Conservation (phyloP, 1,140 invertebrate genomes). For the Habropoda laboriosa region DNA sequence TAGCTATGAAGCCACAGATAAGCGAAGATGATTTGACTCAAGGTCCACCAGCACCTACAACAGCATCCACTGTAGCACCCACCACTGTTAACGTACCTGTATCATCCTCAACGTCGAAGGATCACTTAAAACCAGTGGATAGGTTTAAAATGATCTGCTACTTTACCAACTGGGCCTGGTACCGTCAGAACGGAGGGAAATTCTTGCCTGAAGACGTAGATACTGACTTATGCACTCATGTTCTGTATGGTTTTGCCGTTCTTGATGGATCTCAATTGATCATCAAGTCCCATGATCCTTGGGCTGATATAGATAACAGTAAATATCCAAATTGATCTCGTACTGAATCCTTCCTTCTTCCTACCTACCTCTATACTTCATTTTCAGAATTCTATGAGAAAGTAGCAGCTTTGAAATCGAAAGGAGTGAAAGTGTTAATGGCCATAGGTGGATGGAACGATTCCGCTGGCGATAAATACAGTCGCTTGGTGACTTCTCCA, state of each 20-base stretch:
- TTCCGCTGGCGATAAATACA: slow-evolving; percentile 85
- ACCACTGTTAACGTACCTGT: not conserved
- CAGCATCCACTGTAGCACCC: slow-evolving; percentile 57
- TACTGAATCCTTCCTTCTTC: not conserved
- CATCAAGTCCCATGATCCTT: slow-evolving; percentile 84
- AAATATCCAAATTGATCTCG: slow-evolving; percentile 42
- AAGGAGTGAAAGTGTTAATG: slow-evolving; percentile 84
- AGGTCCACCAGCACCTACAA: slow-evolving; percentile 27
- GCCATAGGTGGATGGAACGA: slow-evolving; percentile 87
- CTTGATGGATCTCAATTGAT: slow-evolving; percentile 81
- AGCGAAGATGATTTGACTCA: not conserved
- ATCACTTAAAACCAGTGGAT: slow-evolving; percentile 44
- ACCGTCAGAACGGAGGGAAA: slow-evolving; percentile 83
- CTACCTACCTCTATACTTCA: not conserved
- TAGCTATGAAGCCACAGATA: slow-evolving; percentile 9
- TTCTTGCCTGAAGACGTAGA: slow-evolving; percentile 85
- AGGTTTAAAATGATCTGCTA: slow-evolving; percentile 85
- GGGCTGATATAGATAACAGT: slow-evolving; percentile 86
- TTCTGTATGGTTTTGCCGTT: slow-evolving; percentile 87
- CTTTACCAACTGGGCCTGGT: slow-evolving; percentile 86
- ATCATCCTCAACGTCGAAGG: slow-evolving; percentile 3
- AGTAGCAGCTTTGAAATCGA: slow-evolving; percentile 81
- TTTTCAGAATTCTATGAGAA: slow-evolving; percentile 83
- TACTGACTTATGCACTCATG: slow-evolving; percentile 85
- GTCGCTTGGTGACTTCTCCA: slow-evolving; percentile 82